Conservation (phyloP, 2,113 vertebrate species). For the Forbesichthys papilliferus region DNA sequence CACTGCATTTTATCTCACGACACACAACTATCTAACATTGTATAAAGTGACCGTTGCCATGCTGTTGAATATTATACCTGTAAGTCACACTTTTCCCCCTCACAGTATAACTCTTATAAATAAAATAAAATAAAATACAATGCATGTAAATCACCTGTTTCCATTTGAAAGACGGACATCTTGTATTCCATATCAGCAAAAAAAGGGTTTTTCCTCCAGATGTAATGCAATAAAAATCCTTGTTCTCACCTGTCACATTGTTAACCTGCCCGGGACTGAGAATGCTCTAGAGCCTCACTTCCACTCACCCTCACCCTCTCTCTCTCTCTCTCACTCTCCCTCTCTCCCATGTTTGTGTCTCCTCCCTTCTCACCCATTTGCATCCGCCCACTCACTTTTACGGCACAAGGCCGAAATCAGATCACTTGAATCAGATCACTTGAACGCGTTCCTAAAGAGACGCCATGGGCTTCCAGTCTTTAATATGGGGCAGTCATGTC, state of each 20-base stretch:
- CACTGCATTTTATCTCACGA: neutral
- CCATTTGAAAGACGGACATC: conserved; percentile 15
- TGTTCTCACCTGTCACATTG: conserved; percentile 33
- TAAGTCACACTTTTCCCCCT: neutral
- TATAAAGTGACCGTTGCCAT: neutral
- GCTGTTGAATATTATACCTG: neutral
- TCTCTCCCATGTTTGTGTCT: conserved; percentile 18
- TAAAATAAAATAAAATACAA: neutral
- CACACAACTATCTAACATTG: neutral
- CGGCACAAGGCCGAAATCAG: conserved; percentile 13
- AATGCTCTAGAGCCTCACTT: conserved; percentile 28
- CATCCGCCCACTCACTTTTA: conserved; percentile 63
- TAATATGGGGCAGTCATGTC: too few species aligned
- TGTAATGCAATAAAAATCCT: conserved; percentile 17
- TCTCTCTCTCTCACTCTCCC: neutral
- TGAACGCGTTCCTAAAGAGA: conserved; percentile 28
- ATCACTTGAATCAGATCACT: conserved; percentile 17
- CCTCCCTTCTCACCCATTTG: conserved; percentile 49
- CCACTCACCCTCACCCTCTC: neutral
- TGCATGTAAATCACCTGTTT: conserved; percentile 61
- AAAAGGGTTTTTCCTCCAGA: conserved; percentile 1
- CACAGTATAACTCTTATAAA: neutral
- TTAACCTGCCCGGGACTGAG: conserved; percentile 23
- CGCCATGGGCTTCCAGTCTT: neutral
- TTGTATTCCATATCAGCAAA: conserved; percentile 36